These are phyloP conservation scores for Drosophila lini DNA, from an alignment of 1,140 invertebrate species.

Conservation along the genomic window DNA sequence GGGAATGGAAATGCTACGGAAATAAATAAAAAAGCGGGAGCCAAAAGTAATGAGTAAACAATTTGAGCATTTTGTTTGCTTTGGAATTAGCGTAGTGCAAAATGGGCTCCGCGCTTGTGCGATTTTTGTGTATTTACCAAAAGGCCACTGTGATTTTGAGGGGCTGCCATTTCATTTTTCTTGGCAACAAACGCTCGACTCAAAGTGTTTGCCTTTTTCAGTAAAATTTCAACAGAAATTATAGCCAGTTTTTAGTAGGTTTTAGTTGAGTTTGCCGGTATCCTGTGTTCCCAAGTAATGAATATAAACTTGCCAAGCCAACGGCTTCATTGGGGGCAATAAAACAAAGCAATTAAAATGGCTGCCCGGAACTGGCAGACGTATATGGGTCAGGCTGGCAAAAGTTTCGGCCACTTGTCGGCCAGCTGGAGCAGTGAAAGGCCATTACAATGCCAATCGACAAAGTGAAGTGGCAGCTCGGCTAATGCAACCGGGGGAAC, in stretches of 20 bases:
- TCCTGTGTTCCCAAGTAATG: constrained; percentile 23
- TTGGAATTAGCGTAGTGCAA: constrained; percentile 63
- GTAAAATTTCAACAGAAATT: constrained; percentile 3
- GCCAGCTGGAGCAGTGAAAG: constrained; percentile 50
- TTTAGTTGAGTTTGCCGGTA: constrained; percentile 3
- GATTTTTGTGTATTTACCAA: constrained; percentile 48
- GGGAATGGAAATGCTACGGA: constrained; percentile 7
- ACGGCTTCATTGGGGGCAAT: constrained; percentile 58
- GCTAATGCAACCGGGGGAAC: constrained; percentile 35
- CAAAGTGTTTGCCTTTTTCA: constrained; percentile 5
- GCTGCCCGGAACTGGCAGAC: constrained; percentile 51
- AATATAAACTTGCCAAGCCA: constrained; percentile 16
- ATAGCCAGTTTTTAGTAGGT: constrained; percentile 6
- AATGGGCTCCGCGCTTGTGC: constrained; percentile 52
- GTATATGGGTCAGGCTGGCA: constrained; percentile 64
- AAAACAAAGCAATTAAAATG: constrained; percentile 78
- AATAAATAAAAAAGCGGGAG: constrained; percentile 29
- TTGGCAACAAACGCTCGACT: constrained; percentile 1
- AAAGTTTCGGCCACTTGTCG: constrained; percentile 58
- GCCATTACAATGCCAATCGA: constrained; percentile 74
- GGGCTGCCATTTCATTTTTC: constrained; percentile 6
- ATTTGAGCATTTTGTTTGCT: constrained; percentile 60
- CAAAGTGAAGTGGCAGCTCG: constrained; percentile 63
- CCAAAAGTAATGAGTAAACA: constrained; percentile 63
- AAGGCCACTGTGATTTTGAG: constrained; percentile 22